These are phyloP conservation scores for Ladona fulva DNA, from an alignment of 1,140 invertebrate species.

Conservation along the genomic window DNA sequence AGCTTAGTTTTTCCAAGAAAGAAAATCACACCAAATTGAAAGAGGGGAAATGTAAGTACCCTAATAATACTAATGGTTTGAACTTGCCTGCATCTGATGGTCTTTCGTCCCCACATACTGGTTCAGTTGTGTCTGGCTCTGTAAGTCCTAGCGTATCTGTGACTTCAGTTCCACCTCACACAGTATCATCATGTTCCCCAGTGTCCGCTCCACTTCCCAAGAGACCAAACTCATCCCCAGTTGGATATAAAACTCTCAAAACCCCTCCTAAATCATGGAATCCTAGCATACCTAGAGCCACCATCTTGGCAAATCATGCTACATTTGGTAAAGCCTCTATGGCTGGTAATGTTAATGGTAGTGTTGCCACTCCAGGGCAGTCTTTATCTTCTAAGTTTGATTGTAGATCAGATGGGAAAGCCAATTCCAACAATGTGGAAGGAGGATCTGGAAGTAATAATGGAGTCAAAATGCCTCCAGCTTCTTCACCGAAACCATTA, in stretches of 20 bases:
- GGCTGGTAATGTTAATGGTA: not conserved
- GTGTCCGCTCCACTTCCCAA: conserved; percentile 20
- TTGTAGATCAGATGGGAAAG: conserved; percentile 24
- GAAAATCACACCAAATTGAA: not conserved
- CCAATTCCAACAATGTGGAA: not conserved
- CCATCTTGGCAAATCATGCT: conserved; percentile 31
- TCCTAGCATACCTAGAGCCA: conserved; percentile 43
- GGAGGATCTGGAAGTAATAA: not conserved
- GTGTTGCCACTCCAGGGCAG: not conserved
- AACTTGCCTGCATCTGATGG: not conserved
- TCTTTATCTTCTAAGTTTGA: conserved; percentile 15
- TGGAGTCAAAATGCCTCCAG: conserved; percentile 21
- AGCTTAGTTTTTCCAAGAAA: not conserved
- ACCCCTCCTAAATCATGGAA: conserved; percentile 50
- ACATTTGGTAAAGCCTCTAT: not conserved
- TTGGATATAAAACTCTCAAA: conserved; percentile 46
- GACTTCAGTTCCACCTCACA: not conserved
- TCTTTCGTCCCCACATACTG: not conserved
- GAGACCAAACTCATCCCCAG: conserved; percentile 28
- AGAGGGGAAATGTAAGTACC: not conserved
- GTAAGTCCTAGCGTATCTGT: not conserved
- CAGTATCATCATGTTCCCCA: conserved; percentile 5
- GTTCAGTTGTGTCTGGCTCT: not conserved
- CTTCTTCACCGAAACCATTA: conserved; percentile 34
- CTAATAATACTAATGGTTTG: not conserved